Conservation (phyloP, 2,888 invertebrate species). For the Blera fallax region DNA sequence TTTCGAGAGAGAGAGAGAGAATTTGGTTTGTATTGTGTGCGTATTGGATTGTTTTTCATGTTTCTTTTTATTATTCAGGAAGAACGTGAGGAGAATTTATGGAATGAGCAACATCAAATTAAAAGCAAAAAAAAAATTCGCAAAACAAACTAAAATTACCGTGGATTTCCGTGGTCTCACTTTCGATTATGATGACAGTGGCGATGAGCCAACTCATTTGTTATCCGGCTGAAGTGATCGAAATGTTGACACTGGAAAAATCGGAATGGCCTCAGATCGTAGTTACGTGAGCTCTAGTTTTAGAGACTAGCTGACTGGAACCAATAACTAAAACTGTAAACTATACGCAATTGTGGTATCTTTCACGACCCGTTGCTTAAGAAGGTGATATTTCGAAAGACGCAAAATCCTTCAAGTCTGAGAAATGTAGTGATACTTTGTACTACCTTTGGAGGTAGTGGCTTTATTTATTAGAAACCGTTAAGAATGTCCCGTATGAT, state of each 20-base stretch:
- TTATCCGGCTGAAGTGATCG: neutral
- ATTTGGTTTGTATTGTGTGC: neutral
- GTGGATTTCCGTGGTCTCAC: neutral
- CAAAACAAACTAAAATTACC: neutral
- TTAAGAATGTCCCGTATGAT: too few relatives aligned
- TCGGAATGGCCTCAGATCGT: too few relatives aligned
- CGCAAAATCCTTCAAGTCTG: too few relatives aligned
- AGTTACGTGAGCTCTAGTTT: too few relatives aligned
- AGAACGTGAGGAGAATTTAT: conserved; percentile 28
- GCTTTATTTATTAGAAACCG: too few relatives aligned
- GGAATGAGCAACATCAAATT: neutral
- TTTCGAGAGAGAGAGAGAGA: neutral
- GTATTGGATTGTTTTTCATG: neutral
- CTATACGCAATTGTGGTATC: too few relatives aligned
- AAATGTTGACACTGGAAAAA: neutral
- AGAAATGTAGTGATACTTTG: too few relatives aligned
- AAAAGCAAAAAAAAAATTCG: neutral
- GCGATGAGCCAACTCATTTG: neutral
- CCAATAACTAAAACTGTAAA: too few relatives aligned
- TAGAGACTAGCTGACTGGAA: too few relatives aligned
- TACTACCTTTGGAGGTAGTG: too few relatives aligned
- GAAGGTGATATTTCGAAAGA: too few relatives aligned
- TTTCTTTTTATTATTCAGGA: conserved; percentile 22
- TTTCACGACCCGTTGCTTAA: too few relatives aligned
- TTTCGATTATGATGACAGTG: neutral